phyloP scores from a whole-genome alignment of 2,113 vertebrate genomes.

The Ciconia boyciana region DNA sequence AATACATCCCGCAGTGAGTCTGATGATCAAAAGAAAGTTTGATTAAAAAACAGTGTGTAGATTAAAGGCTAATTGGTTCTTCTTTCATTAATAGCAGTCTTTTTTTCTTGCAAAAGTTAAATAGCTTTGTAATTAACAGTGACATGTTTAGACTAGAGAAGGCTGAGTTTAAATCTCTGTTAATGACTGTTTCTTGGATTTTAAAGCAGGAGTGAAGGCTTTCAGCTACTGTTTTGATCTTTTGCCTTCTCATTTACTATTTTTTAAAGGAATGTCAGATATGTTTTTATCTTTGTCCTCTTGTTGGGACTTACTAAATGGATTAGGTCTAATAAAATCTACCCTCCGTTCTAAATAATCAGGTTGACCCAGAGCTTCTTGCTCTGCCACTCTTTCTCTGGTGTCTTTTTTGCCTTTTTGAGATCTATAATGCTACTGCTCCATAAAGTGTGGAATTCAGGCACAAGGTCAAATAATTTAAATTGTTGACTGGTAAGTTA shows the following conservation, averaged over 20 bases:
- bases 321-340: conserved; percentile 4
- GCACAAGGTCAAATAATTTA: not conserved
- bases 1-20: conserved; percentile 27
- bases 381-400: not conserved
- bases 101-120: conserved; percentile 54
- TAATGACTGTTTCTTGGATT: conserved; percentile 40
- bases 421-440: not conserved
- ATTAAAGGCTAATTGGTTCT: conserved; percentile 43
- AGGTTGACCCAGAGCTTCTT: not conserved
- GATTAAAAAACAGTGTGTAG: conserved; percentile 49
- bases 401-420: not conserved
- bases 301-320: not conserved
- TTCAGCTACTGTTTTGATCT: conserved; percentile 35
- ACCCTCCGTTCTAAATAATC: not conserved
- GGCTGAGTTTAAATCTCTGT: conserved; percentile 24
- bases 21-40: conserved; percentile 57
- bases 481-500: not conserved
- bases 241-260: not conserved
- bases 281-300: not conserved
- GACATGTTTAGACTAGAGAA: conserved; percentile 33
- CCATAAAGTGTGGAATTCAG: not conserved
- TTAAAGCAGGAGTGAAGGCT: conserved; percentile 21
- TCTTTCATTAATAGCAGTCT: conserved; percentile 50
- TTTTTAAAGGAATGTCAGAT: not conserved
- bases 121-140: conserved; percentile 56